Evolutionary conservation across 2,888 invertebrate species (phyloP).

Genomic region (Leptothorax acervorum): DNA sequence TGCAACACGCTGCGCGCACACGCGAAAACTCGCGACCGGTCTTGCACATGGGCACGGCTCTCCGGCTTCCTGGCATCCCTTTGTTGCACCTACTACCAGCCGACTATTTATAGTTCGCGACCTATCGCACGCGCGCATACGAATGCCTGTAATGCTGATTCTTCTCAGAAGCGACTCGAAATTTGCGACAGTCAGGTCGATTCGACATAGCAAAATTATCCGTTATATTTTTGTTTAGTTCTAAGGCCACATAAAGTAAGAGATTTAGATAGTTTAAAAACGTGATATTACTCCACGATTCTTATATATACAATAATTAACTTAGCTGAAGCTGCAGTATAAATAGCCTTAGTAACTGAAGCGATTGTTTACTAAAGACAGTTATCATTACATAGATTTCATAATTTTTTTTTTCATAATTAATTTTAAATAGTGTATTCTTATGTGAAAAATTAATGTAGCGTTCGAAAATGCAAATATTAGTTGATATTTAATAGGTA

Average conservation of each 20-base stretch:
- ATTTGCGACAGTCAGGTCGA: conserved; percentile 14
- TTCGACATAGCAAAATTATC: background rate
- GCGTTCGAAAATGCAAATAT: background rate
- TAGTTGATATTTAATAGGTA: background rate
- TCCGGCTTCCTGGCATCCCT: conserved; percentile 74
- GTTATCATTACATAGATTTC: background rate
- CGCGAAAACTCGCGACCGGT: conserved; percentile 65
- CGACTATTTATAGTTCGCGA: conserved; percentile 73
- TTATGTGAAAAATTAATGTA: background rate
- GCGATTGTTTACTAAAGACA: background rate
- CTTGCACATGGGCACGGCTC: conserved; percentile 73
- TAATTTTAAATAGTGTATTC: conserved; percentile 14
- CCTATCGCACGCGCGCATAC: conserved; percentile 62
- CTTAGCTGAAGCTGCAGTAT: background rate
- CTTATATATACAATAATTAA: background rate
- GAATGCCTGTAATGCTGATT: conserved; percentile 53
- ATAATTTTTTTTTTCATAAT: background rate
- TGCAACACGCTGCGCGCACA: conserved; percentile 62
- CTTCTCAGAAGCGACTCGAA: conserved; percentile 17
- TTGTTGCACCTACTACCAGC: conserved; percentile 75
- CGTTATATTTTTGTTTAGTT: background rate
- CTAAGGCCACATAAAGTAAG: background rate
- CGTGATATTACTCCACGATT: background rate
- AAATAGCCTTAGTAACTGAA: background rate
- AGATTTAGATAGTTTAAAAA: background rate